phyloP scores from a whole-genome alignment of 2,888 invertebrate species.

The Drosophila infuscata region DNA sequence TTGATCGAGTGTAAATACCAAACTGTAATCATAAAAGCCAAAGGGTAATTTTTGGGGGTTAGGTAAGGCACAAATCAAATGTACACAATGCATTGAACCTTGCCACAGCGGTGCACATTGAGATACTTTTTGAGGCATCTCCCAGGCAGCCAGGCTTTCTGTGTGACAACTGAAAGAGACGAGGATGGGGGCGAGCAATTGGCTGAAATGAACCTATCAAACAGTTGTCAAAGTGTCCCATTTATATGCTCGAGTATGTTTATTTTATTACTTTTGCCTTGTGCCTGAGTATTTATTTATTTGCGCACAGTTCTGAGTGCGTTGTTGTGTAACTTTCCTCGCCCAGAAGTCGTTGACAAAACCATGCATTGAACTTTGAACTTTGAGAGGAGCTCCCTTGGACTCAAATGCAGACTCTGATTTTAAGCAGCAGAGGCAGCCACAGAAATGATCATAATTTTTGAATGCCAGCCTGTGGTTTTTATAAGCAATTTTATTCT shows the following conservation, averaged over 20 bases:
- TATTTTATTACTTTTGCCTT: slow-evolving; percentile 71
- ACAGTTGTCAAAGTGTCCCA: slow-evolving; percentile 81
- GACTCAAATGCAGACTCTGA: slow-evolving; percentile 23
- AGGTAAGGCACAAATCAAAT: slow-evolving; percentile 49
- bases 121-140: slow-evolving; percentile 3
- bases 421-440: slow-evolving; percentile 3
- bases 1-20: slow-evolving; percentile 30
- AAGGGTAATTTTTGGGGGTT: neutral
- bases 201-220: slow-evolving; percentile 77
- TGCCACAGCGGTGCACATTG: neutral
- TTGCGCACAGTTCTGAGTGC: slow-evolving; percentile 52
- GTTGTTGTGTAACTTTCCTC: slow-evolving; percentile 77
- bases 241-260: slow-evolving; percentile 76
- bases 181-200: slow-evolving; percentile 29
- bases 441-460: slow-evolving; percentile 18
- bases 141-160: neutral
- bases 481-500: slow-evolving; percentile 23
- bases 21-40: slow-evolving; percentile 36
- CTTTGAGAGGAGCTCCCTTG: slow-evolving; percentile 51
- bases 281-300: slow-evolving; percentile 73
- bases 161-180: neutral
- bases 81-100: slow-evolving; percentile 69
- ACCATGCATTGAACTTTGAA: slow-evolving; percentile 75
- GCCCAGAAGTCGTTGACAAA: slow-evolving; percentile 64
- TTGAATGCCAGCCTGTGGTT: slow-evolving; percentile 25